A percentile compares a stretch with the other conserved stretches of the same genome.
These are phyloP conservation scores for Drosophila erecta DNA, from an alignment of 1,140 invertebrate genomes.

Conservation along the genomic window DNA sequence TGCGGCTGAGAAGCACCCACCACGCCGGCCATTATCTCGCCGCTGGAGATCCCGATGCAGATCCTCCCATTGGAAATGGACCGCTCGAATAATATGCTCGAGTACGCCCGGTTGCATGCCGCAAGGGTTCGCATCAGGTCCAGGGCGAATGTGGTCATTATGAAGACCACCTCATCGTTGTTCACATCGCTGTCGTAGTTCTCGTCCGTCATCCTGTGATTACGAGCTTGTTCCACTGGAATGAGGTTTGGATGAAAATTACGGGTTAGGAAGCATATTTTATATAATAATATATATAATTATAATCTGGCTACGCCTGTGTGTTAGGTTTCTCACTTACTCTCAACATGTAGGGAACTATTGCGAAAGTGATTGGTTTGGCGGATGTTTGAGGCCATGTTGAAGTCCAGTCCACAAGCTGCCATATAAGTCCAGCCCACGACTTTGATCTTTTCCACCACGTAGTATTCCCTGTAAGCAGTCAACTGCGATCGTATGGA, in stretches of 20 bases:
- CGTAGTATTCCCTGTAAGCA: slow-evolving; percentile 42
- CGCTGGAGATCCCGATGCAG: slow-evolving; percentile 89
- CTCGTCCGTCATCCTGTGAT: neutral
- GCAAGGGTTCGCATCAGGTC: slow-evolving; percentile 58
- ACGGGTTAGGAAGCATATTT: neutral
- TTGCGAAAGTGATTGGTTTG: neutral
- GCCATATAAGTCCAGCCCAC: slow-evolving; percentile 97
- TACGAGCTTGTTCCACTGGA: slow-evolving; percentile 15
- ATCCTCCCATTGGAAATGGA: slow-evolving; percentile 88
- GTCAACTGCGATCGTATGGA: slow-evolving; percentile 2
- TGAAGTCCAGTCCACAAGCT: slow-evolving; percentile 92
- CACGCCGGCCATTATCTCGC: slow-evolving; percentile 87
- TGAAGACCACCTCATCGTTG: slow-evolving; percentile 47
- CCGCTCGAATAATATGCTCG: slow-evolving; percentile 4
- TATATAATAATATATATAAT: too few species aligned
- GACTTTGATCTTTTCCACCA: slow-evolving; percentile 94
- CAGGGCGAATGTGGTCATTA: slow-evolving; percentile 58
- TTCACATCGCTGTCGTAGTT: neutral
- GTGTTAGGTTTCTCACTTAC: neutral
- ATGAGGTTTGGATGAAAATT: neutral
- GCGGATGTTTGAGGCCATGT: slow-evolving; percentile 8
- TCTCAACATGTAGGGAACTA: neutral
- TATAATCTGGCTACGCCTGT: too few species aligned
- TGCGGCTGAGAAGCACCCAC: slow-evolving; percentile 95
- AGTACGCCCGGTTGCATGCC: slow-evolving; percentile 38